Evolutionary conservation across 2,113 vertebrate genomes (phyloP).

Genomic region (Otocyon megalotis): DNA sequence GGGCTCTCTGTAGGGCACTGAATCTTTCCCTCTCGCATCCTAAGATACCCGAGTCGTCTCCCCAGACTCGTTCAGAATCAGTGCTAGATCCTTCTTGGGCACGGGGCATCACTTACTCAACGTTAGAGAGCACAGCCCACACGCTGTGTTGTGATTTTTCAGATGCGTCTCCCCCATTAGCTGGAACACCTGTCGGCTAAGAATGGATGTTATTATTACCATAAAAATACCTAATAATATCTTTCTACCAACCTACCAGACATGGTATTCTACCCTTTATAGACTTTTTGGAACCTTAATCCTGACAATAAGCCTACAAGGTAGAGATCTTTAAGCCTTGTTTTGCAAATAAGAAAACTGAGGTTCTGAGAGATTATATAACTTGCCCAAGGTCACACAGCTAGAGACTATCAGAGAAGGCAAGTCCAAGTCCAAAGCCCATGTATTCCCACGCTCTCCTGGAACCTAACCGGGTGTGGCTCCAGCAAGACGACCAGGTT

Average conservation of each 20-base stretch:
- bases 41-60: background rate
- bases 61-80: background rate
- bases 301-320: background rate
- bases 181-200: background rate
- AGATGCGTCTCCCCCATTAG: background rate
- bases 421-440: background rate
- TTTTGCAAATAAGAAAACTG: background rate
- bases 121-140: background rate
- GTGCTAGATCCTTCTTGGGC: background rate
- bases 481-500: too few relatives aligned
- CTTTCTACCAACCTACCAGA: constrained; percentile 11
- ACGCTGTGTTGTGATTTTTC: background rate
- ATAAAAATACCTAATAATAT: constrained; percentile 41
- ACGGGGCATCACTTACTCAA: background rate
- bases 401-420: background rate
- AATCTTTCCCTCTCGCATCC: background rate
- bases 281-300: background rate
- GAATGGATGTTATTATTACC: constrained; percentile 5
- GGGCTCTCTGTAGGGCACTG: background rate
- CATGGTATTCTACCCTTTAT: background rate
- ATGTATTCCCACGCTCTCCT: background rate
- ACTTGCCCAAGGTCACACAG: background rate
- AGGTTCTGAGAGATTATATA: background rate
- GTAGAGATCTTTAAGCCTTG: background rate
- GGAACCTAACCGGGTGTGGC: background rate